Evolutionary conservation across 2,888 invertebrate species (phyloP).

Genomic region (Philereme vetulata): DNA sequence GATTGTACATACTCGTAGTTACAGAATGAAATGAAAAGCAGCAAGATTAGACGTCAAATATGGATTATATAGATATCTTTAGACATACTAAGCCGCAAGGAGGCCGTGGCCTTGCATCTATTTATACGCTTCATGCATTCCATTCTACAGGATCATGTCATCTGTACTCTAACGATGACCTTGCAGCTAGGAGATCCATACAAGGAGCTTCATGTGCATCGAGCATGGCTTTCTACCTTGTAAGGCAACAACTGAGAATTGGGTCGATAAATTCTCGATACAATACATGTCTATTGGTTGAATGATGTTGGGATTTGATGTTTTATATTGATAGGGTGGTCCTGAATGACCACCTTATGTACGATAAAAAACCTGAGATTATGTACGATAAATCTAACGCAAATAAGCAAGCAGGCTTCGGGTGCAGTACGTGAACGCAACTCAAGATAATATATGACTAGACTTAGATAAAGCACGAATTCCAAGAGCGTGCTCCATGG

Average conservation of each 20-base stretch:
- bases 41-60: slow-evolving; percentile 36
- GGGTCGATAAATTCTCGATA: slow-evolving; percentile 29
- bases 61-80: slow-evolving; percentile 40
- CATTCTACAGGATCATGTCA: slow-evolving; percentile 54
- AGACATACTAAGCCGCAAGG: slow-evolving; percentile 45
- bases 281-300: neutral
- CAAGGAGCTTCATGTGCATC: slow-evolving; percentile 44
- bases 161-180: slow-evolving; percentile 53
- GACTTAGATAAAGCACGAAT: slow-evolving; percentile 34
- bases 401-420: neutral
- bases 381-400: neutral
- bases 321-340: slow-evolving; percentile 1
- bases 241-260: slow-evolving; percentile 39
- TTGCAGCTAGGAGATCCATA: slow-evolving; percentile 52
- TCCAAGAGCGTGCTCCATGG: slow-evolving; percentile 12
- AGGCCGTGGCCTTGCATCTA: slow-evolving; percentile 64
- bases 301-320: slow-evolving; percentile 4
- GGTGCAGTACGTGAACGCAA: slow-evolving; percentile 11
- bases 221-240: slow-evolving; percentile 33
- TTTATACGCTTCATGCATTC: slow-evolving; percentile 56
- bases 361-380: slow-evolving; percentile 3
- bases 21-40: neutral
- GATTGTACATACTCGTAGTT: neutral
- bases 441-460: slow-evolving; percentile 23
- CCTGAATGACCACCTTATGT: neutral